Evolutionary conservation across 2,797 vertebrate genomes (phyloP).

Genomic region (Melanogrammus aeglefinus): DNA sequence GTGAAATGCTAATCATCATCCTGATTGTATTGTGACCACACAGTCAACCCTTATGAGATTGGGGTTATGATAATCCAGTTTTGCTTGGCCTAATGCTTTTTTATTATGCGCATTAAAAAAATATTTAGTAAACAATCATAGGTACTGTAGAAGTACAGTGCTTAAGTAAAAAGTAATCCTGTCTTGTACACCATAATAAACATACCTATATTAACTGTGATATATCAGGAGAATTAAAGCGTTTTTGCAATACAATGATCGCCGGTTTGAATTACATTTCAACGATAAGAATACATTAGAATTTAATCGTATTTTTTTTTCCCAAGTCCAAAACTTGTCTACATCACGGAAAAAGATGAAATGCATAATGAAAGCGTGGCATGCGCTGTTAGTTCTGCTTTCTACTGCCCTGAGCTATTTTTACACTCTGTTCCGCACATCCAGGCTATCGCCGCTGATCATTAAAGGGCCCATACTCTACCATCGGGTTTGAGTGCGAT

Average conservation of each 20-base stretch:
- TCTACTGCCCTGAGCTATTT: slow-evolving; percentile 54
- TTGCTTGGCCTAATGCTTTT: not conserved
- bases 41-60: not conserved
- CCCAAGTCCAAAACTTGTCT: not conserved
- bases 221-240: not conserved
- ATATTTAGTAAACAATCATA: not conserved
- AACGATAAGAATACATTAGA: not conserved
- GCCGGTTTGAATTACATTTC: no score
- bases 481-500: no score
- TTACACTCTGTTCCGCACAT: not conserved
- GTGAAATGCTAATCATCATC: not conserved
- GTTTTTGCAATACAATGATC: not conserved
- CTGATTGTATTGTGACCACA: not conserved
- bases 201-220: no score
- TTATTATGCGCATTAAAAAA: not conserved
- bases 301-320: not conserved
- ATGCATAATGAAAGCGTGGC: slow-evolving; percentile 60
- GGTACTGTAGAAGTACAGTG: no score
- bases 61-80: not conserved
- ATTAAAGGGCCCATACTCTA: not conserved
- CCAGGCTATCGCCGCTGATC: not conserved
- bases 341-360: slow-evolving; percentile 59
- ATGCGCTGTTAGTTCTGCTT: slow-evolving; percentile 62
- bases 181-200: no score
- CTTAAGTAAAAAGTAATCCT: no score